Conservation (phyloP, 2,113 vertebrate species). For the Sarotherodon lohbergeri region DNA sequence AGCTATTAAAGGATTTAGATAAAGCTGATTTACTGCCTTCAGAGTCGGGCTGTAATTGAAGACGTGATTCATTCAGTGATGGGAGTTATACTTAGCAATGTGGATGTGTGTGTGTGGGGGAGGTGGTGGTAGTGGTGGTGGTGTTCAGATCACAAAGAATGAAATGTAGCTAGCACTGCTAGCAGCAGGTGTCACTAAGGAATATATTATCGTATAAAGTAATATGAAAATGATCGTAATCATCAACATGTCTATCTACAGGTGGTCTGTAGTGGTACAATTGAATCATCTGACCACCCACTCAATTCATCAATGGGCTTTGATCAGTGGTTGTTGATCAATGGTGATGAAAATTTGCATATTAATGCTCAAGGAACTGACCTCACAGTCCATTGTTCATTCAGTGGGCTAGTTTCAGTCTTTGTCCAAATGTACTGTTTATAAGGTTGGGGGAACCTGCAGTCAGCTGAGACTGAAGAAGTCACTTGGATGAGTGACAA, state of each 20-base stretch:
- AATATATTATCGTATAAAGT: background rate
- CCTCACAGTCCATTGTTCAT: background rate
- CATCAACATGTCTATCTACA: background rate
- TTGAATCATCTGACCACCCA: background rate
- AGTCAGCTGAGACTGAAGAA: background rate
- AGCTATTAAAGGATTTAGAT: conserved; percentile 37
- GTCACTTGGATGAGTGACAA: background rate
- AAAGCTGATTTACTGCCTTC: conserved; percentile 50
- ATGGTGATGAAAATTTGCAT: background rate
- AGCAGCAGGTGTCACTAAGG: background rate
- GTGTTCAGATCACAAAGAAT: background rate
- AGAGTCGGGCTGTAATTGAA: background rate
- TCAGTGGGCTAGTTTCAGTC: background rate
- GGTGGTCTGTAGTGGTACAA: background rate
- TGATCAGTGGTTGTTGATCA: background rate
- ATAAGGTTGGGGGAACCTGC: background rate
- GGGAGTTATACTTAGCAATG: background rate
- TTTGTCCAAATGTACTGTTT: background rate
- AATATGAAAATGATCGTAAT: background rate
- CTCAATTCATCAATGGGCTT: background rate
- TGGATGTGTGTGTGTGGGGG: background rate
- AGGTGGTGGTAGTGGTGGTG: background rate
- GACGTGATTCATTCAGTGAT: background rate
- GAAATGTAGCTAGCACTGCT: background rate
- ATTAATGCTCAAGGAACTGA: background rate